Evolutionary conservation across 2,797 vertebrate species (phyloP).

Genomic region (Gymnoscopelus microlampas): DNA sequence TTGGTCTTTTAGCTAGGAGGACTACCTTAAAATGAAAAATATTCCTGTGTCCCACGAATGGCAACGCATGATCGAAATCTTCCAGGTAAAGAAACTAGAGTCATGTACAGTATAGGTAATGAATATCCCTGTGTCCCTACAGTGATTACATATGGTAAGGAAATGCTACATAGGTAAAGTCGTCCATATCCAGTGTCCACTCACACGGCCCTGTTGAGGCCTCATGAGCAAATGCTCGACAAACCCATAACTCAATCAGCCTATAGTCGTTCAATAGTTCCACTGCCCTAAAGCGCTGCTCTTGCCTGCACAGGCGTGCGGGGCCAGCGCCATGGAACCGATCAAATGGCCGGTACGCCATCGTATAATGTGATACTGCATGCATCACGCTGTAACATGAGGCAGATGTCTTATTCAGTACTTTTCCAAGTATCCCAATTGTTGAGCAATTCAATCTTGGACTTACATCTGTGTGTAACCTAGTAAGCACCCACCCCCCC

Average conservation of each 20-base stretch:
- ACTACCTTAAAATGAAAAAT: too few relatives aligned
- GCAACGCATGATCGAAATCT: too few relatives aligned
- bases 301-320: constrained; percentile 10
- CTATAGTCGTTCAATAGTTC: constrained; percentile 12
- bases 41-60: too few relatives aligned
- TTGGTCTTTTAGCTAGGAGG: too few relatives aligned
- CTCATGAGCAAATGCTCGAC: not conserved
- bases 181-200: too few relatives aligned
- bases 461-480: constrained; percentile 72
- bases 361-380: constrained; percentile 67
- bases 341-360: constrained; percentile 60
- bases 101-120: too few relatives aligned
- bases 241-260: constrained; percentile 14
- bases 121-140: too few relatives aligned
- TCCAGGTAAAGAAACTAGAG: too few relatives aligned
- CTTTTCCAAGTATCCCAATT: constrained; percentile 69
- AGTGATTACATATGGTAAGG: too few relatives aligned
- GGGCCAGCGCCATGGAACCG: constrained; percentile 40
- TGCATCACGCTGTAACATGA: constrained; percentile 73
- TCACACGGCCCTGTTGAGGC: not conserved
- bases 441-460: constrained; percentile 72
- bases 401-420: constrained; percentile 70
- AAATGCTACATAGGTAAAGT: too few relatives aligned
- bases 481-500: constrained; percentile 50
- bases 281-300: constrained; percentile 22